A percentile compares a stretch with the other conserved stretches of the same genome.
phyloP scores from a whole-genome alignment of 2,888 invertebrate species.

The Drosophila prolongata region DNA sequence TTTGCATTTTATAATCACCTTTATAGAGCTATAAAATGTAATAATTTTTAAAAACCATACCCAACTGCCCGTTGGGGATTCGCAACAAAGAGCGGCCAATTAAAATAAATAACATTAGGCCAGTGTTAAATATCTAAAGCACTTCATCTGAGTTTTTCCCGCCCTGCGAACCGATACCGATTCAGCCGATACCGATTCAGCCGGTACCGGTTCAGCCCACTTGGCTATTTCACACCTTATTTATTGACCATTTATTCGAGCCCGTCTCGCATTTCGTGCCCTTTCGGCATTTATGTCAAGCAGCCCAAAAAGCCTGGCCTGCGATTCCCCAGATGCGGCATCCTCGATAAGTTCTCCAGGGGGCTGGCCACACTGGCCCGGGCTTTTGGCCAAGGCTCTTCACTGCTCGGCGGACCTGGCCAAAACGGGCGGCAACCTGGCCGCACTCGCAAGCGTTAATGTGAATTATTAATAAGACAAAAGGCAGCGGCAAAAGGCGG shows the following conservation, averaged over 20 bases:
- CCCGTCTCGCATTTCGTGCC: slow-evolving; percentile 60
- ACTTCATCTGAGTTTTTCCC: slow-evolving; percentile 9
- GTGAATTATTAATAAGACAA: slow-evolving; percentile 85
- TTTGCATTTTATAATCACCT: no score
- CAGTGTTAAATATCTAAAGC: slow-evolving; percentile 33
- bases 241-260: slow-evolving; percentile 72
- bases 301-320: slow-evolving; percentile 42
- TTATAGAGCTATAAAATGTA: no score
- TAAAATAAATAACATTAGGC: slow-evolving; percentile 33
- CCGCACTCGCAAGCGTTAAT: slow-evolving; percentile 83
- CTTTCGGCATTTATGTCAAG: slow-evolving; percentile 79
- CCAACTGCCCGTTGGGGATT: neutral
- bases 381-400: slow-evolving; percentile 10
- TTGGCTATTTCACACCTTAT: slow-evolving; percentile 83
- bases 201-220: slow-evolving; percentile 53
- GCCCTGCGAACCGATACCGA: slow-evolving; percentile 9
- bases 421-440: slow-evolving; percentile 72
- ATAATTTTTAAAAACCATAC: no score
- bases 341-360: slow-evolving; percentile 57
- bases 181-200: slow-evolving; percentile 20
- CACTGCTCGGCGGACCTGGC: slow-evolving; percentile 34
- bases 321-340: slow-evolving; percentile 48
- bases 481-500: slow-evolving; percentile 78
- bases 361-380: slow-evolving; percentile 64
- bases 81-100: slow-evolving; percentile 8